Base-by-base conservation (phyloP, 2,797 vertebrate genomes). In the Sebastiscus albofasciatus region DNA sequence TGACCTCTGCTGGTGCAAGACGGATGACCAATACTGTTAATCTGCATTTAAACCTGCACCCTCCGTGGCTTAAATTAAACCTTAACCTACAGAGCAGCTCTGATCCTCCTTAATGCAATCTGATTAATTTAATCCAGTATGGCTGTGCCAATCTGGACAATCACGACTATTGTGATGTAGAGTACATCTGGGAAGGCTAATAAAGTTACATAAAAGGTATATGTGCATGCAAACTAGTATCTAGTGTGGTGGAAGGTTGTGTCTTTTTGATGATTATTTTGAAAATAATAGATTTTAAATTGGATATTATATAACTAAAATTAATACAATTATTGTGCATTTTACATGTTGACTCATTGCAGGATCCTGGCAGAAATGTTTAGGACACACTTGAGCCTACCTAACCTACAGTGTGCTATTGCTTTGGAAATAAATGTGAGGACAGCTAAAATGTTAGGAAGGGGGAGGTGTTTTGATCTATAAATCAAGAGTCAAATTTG, bases 91-190 rank as follows among this genome's bases (percentile, higher is more conserved):
- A 75, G 82, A 87, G 26, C 73, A 13, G 39, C 72, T 72, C 22
- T 84, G 80, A 91, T 88, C 85, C 68, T 55, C 31, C 56, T 77
- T 72, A 77, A 77, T 78, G 68, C 79, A 78, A 85, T 86, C 79
- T 87, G 84, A 86, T 91, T 86, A 74, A 76, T 80, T 73, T 79
- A 87, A 86, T 77, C 80, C 79, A 82, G 54, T 36, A 67, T 64
- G 46, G 4, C 31, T 34, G 12, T 26, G 27, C 24, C 58, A 72
- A 56, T 82, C 64, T 46, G 59, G 62, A 70, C 60, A 88, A 64
- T 80, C 74, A 39, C 39, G 56, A 54, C 59, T 29, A 18, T 71
- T 65, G 69, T 79, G 54, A 80, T 67, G 54, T 34, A 27, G 26
- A 62, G 14, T 31, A 31, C 29, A 59, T 73, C 16, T 75, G 67